phyloP scores from a whole-genome alignment of 2,888 invertebrate genomes.

The Erpobdella octoculata region DNA sequence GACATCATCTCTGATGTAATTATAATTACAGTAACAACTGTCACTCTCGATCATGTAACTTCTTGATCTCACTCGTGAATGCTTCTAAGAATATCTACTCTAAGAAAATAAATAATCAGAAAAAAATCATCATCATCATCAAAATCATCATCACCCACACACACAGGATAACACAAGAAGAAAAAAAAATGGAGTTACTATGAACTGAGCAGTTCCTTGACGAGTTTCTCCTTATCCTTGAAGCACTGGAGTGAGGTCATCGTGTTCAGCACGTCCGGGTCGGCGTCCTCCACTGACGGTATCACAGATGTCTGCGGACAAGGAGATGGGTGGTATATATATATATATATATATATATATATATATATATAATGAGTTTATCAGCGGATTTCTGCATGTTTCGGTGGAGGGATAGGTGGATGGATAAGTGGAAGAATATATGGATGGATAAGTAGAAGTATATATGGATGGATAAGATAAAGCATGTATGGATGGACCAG shows the following conservation, averaged over 20 bases:
- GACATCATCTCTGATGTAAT: neutral
- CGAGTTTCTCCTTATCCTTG: conserved; percentile 89
- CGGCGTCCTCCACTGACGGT: conserved; percentile 85
- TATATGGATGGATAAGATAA: neutral
- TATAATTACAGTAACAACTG: neutral
- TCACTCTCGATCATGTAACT: neutral
- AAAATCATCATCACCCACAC: neutral
- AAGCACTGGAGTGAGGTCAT: conserved; percentile 97
- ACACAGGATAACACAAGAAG: neutral
- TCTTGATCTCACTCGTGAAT: too few relatives aligned
- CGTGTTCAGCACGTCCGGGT: conserved; percentile 92
- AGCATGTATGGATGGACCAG: neutral
- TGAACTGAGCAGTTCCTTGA: conserved; percentile 82
- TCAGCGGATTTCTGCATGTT: too few relatives aligned
- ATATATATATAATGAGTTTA: too few relatives aligned
- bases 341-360: too few relatives aligned
- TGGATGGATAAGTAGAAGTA: conserved; percentile 1
- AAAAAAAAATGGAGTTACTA: conserved; percentile 60
- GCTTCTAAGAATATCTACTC: neutral
- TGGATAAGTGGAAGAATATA: neutral
- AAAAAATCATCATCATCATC: neutral
- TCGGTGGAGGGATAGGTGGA: too few relatives aligned
- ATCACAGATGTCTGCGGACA: conserved; percentile 73
- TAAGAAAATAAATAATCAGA: neutral
- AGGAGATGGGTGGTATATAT: too few relatives aligned